These are phyloP conservation scores for Antitype chi DNA, from an alignment of 2,888 invertebrate species.

Conservation along the genomic window DNA sequence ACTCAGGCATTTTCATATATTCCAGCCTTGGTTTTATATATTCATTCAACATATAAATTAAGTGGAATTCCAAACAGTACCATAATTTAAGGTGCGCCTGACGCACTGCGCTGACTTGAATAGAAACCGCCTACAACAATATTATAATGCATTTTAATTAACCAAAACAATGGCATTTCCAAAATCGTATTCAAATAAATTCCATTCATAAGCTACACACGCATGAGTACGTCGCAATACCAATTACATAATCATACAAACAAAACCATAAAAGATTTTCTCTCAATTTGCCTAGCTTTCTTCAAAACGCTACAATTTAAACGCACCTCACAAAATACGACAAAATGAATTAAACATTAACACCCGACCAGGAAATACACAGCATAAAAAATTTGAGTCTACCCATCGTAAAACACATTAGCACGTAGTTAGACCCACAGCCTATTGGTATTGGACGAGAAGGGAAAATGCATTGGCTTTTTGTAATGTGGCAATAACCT, in stretches of 20 bases:
- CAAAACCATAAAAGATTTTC: constrained; percentile 39
- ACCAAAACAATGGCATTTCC: constrained; percentile 33
- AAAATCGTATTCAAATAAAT: constrained; percentile 41
- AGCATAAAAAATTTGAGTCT: constrained; percentile 76
- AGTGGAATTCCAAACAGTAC: constrained; percentile 16
- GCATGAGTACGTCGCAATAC: constrained; percentile 28
- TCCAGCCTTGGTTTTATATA: neutral
- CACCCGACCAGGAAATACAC: constrained; percentile 72
- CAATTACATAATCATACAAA: constrained; percentile 36
- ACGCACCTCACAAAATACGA: constrained; percentile 31
- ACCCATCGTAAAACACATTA: constrained; percentile 86
- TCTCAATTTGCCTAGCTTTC: constrained; percentile 39
- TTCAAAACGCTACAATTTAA: constrained; percentile 44
- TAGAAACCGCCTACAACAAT: constrained; percentile 30
- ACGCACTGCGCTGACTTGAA: constrained; percentile 18
- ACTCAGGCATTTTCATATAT: neutral
- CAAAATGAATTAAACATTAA: constrained; percentile 70
- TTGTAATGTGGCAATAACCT: constrained; percentile 87
- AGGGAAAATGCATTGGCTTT: constrained; percentile 87
- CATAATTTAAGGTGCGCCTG: constrained; percentile 14
- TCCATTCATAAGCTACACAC: constrained; percentile 24
- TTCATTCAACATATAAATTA: constrained; percentile 18
- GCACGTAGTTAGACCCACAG: constrained; percentile 83
- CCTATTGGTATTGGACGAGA: constrained; percentile 79
- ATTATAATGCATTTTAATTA: constrained; percentile 45